These are phyloP conservation scores for Pteropus alecto DNA, from an alignment of 2,113 vertebrate species.

Conservation along the genomic window DNA sequence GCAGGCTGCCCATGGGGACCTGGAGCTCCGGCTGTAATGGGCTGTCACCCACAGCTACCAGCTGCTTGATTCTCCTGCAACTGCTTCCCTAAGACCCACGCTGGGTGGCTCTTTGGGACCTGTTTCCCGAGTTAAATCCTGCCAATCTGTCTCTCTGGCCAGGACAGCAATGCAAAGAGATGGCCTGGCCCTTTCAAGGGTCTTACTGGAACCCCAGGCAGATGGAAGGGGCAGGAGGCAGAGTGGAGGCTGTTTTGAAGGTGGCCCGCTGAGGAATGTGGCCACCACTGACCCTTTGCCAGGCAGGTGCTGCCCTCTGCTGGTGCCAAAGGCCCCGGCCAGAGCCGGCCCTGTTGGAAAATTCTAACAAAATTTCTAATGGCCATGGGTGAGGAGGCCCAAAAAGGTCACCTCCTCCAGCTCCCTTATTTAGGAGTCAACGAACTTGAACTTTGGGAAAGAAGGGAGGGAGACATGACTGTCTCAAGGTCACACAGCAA, in stretches of 20 bases:
- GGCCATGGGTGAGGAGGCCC: not conserved
- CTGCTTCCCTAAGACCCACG: not conserved
- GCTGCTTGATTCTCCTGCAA: not conserved
- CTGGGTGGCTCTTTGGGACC: not conserved
- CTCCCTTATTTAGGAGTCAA: not conserved
- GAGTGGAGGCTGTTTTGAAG: fast-evolving
- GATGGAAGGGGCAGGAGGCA: not conserved
- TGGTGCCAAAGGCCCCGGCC: not conserved
- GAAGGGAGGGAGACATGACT: too few relatives aligned
- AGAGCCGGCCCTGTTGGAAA: fast-evolving
- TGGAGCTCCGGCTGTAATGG: fast-evolving
- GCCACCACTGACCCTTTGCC: fast-evolving
- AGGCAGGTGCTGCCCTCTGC: constrained; percentile 66
- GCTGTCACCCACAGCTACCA: not conserved
- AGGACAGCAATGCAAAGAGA: not conserved
- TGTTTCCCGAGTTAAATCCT: not conserved
- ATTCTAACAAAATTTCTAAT: not conserved
- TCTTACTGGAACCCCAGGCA: too few relatives aligned
- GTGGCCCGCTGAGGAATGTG: fast-evolving
- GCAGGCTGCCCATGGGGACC: not conserved
- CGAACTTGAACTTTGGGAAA: not conserved
- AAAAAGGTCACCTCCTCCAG: not conserved
- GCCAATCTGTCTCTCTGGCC: not conserved
- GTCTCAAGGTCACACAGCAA: not conserved
- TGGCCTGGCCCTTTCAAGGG: not conserved